Base-by-base conservation (phyloP, 2,888 invertebrate species). In the Lycia hirtaria region DNA sequence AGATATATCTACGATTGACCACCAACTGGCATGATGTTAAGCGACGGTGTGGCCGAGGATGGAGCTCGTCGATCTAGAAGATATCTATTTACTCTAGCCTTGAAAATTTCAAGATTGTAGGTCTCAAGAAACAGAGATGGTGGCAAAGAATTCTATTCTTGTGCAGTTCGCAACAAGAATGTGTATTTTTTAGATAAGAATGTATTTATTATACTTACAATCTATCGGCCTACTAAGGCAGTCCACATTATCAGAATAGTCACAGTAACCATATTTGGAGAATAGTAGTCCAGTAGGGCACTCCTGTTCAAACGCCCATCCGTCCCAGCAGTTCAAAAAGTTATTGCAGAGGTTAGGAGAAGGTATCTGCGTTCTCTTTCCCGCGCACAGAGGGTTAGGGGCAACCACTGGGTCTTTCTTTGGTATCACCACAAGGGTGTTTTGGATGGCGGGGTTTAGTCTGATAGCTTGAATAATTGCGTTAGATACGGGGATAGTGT, bases 321-420 rank as follows among this genome's bases (percentile, higher is more conserved):
- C 95, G 67, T 95, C 95, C 95, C 95, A 95, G 75, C 95, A 96
- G 78, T 95, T 95, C 10, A 95, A 72, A 75, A 94, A 96, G 68
- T 92, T 94, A 35, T 93, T 92, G 71, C 95, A 96, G 4, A 90
- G 79, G 22, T 80, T 87, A 0, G 92, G 88, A 7, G 94, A 93
- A 0, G 94, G 93, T 63, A 95, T 94, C 74, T 95, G 95, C 2
- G 95, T 93, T 41, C 94, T 85, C 24, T 90, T 88, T 7, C 88
- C 85, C 24, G 85, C 71, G 57, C 94, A 94, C 0, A 85, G 67
- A 0, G 84, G 72, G 62, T 85, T 87, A 0, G 77, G 78, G 50
- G 83, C 80, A 0, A 90, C 78, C 0, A 79, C 51, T 0, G 87
- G 78, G 4, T 76, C 57, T 26, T 58, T 73, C 4, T 80, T 75